These are phyloP conservation scores for Myopa testacea DNA, from an alignment of 2,888 invertebrate species.

Conservation along the genomic window DNA sequence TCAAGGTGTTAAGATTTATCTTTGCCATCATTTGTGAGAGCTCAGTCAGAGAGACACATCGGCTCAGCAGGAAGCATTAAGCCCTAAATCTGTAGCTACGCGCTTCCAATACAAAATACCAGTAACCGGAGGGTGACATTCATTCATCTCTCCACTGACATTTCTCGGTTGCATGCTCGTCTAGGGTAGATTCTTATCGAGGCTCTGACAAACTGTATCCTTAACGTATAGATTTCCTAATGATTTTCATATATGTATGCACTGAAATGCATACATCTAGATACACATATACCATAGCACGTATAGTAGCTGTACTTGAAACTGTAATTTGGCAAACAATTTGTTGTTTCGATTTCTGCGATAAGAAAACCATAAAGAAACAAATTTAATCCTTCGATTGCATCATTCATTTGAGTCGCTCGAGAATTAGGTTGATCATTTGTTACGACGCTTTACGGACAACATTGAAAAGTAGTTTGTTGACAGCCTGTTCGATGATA, in stretches of 20 bases:
- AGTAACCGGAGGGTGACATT: conserved; percentile 25
- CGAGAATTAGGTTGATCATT: conserved; percentile 46
- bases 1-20: conserved; percentile 67
- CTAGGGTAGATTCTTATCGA: conserved; percentile 58
- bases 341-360: conserved; percentile 48
- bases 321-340: conserved; percentile 42
- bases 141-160: not conserved
- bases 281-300: not conserved
- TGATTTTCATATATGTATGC: conserved; percentile 28
- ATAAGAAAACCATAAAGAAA: conserved; percentile 50
- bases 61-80: conserved; percentile 41
- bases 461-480: not conserved
- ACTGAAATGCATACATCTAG: conserved; percentile 7
- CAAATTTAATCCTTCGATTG: conserved; percentile 38
- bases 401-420: conserved; percentile 10
- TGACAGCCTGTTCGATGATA: not conserved
- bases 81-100: not conserved
- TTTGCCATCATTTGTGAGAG: conserved; percentile 59
- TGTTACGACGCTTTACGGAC: conserved; percentile 12
- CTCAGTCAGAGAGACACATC: conserved; percentile 55
- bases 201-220: conserved; percentile 16
- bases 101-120: not conserved
- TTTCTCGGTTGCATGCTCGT: not conserved
- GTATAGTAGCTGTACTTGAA: not conserved
- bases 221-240: conserved; percentile 32